Base-by-base conservation (phyloP, 2,113 vertebrate genomes). In the Oreocharis arfaki region DNA sequence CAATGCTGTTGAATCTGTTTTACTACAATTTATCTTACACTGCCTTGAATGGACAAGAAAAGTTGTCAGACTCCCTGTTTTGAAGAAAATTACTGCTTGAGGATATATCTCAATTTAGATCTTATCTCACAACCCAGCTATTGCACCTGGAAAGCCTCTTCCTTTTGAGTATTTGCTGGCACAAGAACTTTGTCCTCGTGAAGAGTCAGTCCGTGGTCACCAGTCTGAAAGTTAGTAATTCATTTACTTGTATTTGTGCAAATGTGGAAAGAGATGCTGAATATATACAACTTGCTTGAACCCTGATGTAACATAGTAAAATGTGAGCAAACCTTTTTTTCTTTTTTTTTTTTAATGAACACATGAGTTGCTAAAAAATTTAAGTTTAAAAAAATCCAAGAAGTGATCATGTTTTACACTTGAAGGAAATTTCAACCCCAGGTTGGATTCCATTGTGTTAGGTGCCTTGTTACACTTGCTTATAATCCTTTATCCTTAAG, bases 151-250 rank as follows among this genome's bases (percentile, higher is more conserved):
- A 75, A 65, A 75, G 24, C 10, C 70, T 57, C 42, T 41, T 65
- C 5, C 16, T 49, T 65, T 56, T 30, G 35, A 5, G 13, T 20
- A 21, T 49, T 41, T 56, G 19, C 20, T 65, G 60, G 30, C 20
- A 41, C 6, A 49, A 35, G 30, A 49, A 67, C 30, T 49, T 41
- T 32, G 10, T 50, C 44, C 32, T 59, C 59, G 16, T 30, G 30
- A 14, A 21, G 0, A 0, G 16, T 21, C 52, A 49, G 13, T 50
- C 35, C 0, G 0, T 9, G 13, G 60, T 35, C 32, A 50, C 32
- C 26, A 35, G 35, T 49, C 52, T 67, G 7, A 26, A 56, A 76
- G 13, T 57, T 24, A 49, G 8, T 30, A 27, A 32, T 21, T 32
- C 0, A 3, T 42, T 59, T 22, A 21, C 26, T 32, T 50, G 14